A percentile compares a stretch with the other conserved stretches of the same genome.
These are phyloP conservation scores for Dicrostonyx torquatus DNA, from an alignment of 2,797 vertebrate genomes.

Conservation along the genomic window DNA sequence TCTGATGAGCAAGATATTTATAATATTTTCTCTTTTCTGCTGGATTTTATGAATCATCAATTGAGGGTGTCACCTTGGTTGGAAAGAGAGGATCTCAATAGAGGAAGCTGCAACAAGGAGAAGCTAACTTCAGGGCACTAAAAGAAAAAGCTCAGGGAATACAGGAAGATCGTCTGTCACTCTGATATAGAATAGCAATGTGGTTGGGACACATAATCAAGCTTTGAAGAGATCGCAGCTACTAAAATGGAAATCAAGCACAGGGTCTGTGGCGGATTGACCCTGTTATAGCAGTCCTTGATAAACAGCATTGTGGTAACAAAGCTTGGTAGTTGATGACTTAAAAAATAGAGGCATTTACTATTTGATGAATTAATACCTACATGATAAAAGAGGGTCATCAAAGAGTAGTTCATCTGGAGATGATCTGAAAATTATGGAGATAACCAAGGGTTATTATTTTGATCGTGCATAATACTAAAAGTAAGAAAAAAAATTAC, in stretches of 20 bases:
- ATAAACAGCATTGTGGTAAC: background rate
- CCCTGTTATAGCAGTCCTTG: background rate
- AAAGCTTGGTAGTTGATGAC: background rate
- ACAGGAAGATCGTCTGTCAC: background rate
- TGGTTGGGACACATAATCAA: background rate
- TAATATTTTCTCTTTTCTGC: background rate
- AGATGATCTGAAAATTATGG: background rate
- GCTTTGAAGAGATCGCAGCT: background rate
- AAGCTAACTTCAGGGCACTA: background rate
- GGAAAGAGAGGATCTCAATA: background rate
- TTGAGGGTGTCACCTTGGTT: background rate
- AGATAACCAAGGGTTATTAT: background rate
- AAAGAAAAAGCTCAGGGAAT: background rate
- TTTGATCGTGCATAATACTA: background rate
- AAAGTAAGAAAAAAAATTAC: constrained; percentile 9
- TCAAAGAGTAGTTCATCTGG: background rate
- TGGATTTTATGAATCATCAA: background rate
- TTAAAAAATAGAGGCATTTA: background rate
- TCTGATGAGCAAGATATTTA: background rate
- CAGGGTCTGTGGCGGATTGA: background rate
- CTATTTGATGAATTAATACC: background rate
- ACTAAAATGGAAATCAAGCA: background rate
- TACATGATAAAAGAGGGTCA: background rate
- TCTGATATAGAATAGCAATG: background rate
- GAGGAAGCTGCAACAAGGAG: background rate